Evolutionary conservation across 92 coral and sea anemone genomes (phyloP).

Genomic region (Scolanthus callimorphus): DNA sequence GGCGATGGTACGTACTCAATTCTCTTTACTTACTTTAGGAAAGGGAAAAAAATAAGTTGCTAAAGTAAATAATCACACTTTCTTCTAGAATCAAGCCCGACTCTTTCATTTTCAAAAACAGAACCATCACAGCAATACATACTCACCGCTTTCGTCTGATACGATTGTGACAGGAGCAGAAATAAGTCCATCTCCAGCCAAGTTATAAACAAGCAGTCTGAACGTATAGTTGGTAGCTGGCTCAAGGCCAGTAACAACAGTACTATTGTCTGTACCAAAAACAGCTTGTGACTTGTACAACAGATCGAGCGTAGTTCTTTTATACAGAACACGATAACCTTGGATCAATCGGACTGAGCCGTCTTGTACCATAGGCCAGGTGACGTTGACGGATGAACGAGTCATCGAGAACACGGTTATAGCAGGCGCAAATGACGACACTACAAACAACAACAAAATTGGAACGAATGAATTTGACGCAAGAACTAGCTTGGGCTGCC

Average conservation of each 20-base stretch:
- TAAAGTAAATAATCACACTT: no score
- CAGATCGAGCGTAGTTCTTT: constrained; percentile 1
- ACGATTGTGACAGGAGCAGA: constrained; percentile 3
- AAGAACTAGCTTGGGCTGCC: no score
- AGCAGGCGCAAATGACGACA: no score
- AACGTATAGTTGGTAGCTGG: constrained; percentile 37
- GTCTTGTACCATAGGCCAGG: constrained; percentile 12
- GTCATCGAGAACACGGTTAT: constrained; percentile 4
- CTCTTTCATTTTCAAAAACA: no score
- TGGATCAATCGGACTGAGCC: constrained; percentile 13
- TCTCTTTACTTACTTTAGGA: no score
- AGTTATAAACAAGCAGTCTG: constrained; percentile 26
- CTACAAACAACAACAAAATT: no score
- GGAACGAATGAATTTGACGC: no score
- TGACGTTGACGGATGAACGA: constrained; percentile 6
- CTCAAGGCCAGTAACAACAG: constrained; percentile 13
- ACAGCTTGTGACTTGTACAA: constrained; percentile 3
- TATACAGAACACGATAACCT: constrained; percentile 37
- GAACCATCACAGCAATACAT: no score
- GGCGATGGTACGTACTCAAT: no score
- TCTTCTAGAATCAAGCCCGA: no score
- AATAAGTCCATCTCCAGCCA: constrained; percentile 55
- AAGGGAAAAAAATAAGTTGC: no score
- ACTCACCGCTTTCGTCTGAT: constrained; percentile 36
- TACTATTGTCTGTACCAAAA: constrained; percentile 8